A percentile compares a stretch with the other conserved stretches of the same genome.
phyloP scores from a whole-genome alignment of 2,888 invertebrate species.

The Hemithea aestivaria region DNA sequence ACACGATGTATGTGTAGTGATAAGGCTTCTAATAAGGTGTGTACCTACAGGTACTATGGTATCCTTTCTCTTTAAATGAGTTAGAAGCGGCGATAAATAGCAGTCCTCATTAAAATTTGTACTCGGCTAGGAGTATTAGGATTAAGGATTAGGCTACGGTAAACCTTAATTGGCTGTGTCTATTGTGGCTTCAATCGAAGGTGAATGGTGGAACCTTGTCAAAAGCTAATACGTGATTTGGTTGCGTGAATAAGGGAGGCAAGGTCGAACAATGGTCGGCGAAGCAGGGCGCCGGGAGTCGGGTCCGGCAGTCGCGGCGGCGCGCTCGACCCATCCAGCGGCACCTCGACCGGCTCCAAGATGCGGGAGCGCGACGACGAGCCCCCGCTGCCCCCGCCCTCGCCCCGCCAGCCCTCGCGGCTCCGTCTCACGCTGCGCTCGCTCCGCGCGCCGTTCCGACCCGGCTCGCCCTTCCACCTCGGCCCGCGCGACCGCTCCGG shows the following conservation, averaged over 20 bases:
- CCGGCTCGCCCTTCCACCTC: constrained; percentile 75
- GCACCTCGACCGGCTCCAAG: constrained; percentile 32
- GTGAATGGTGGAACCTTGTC: constrained; percentile 35
- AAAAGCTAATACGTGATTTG: constrained; percentile 58
- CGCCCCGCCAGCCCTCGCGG: constrained; percentile 53
- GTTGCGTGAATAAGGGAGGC: constrained; percentile 52
- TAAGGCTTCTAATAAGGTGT: no score
- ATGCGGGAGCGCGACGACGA: constrained; percentile 54
- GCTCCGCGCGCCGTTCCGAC: constrained; percentile 72
- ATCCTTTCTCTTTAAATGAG: no score
- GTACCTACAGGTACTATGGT: no score
- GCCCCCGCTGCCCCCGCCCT: constrained; percentile 44
- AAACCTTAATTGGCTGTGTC: constrained; percentile 18
- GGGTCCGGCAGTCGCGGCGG: constrained; percentile 52
- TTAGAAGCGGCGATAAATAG: no score
- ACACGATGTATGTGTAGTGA: no score
- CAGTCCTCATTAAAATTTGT: no score
- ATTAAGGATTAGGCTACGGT: not conserved
- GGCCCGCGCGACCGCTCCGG: constrained; percentile 67
- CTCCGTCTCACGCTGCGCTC: constrained; percentile 71
- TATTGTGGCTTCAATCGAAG: constrained; percentile 18
- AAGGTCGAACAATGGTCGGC: constrained; percentile 40
- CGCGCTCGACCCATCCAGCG: constrained; percentile 33
- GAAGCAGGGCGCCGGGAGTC: constrained; percentile 22
- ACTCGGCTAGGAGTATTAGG: no score